These are phyloP conservation scores for Ptilonorhynchus violaceus DNA, from an alignment of 2,113 vertebrate genomes.

Conservation along the genomic window DNA sequence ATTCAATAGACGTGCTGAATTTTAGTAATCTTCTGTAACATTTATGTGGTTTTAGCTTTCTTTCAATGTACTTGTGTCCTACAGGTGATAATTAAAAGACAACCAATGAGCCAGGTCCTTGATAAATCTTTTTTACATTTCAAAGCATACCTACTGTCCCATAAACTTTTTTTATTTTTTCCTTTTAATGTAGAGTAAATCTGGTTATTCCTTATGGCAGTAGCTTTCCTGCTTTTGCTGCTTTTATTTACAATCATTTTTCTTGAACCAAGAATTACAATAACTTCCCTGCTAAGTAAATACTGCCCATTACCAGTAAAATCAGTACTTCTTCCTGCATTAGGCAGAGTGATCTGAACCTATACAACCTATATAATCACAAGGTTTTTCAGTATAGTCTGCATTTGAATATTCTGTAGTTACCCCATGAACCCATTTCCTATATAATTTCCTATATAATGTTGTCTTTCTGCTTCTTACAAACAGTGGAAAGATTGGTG, in stretches of 20 bases:
- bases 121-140: not conserved
- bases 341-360: not conserved
- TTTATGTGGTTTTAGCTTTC: not conserved
- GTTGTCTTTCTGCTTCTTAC: not conserved
- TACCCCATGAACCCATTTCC: not conserved
- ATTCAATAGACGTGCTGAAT: not conserved
- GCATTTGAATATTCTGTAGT: not conserved
- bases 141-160: not conserved
- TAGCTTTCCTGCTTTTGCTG: not conserved
- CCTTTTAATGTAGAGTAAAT: not conserved
- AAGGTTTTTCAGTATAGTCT: not conserved
- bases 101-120: not conserved
- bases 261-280: conserved; percentile 21
- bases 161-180: not conserved
- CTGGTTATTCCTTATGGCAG: not conserved
- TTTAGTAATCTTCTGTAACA: not conserved
- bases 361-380: not conserved
- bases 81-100: not conserved
- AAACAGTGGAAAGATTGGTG: not conserved
- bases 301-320: not conserved
- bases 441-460: not conserved
- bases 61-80: not conserved
- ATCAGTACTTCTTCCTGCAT: not conserved
- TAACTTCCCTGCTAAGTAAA: not conserved
- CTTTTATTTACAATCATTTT: not conserved